Conservation (phyloP, 2,888 invertebrate genomes). For the Alloplasta piceator region DNA sequence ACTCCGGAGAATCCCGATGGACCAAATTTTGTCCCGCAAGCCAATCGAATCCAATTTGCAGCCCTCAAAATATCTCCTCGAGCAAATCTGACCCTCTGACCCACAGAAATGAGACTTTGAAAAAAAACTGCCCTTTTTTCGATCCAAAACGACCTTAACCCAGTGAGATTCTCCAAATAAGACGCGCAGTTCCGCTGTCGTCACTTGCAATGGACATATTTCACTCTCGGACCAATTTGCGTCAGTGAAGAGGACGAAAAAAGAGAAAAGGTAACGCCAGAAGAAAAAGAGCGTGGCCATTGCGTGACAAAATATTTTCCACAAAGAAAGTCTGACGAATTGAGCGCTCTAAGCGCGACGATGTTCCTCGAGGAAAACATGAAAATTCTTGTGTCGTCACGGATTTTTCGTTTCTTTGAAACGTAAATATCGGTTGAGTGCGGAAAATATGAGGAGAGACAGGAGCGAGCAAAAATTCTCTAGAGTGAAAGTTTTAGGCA, state of each 20-base stretch:
- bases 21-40: conserved; percentile 4
- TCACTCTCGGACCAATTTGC: conserved; percentile 21
- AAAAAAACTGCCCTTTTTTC: conserved; percentile 27
- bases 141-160: conserved; percentile 55
- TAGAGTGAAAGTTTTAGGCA: conserved; percentile 73
- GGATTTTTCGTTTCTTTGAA: conserved; percentile 17
- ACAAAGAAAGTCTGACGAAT: conserved; percentile 64
- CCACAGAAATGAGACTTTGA: not conserved
- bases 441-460: conserved; percentile 22
- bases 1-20: not conserved
- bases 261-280: conserved; percentile 5
- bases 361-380: conserved; percentile 32
- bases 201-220: conserved; percentile 33
- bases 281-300: conserved; percentile 24
- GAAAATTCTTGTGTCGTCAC: conserved; percentile 43
- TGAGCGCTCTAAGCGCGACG: conserved; percentile 41
- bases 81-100: conserved; percentile 39
- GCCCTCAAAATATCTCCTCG: not conserved
- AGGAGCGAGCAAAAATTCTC: conserved; percentile 25
- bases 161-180: conserved; percentile 37
- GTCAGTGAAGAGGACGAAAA: conserved; percentile 29
- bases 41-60: conserved; percentile 35
- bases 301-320: conserved; percentile 64
- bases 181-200: conserved; percentile 19
- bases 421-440: conserved; percentile 48